Conservation (phyloP, 2,888 invertebrate genomes). For the Eristalis tenax region DNA sequence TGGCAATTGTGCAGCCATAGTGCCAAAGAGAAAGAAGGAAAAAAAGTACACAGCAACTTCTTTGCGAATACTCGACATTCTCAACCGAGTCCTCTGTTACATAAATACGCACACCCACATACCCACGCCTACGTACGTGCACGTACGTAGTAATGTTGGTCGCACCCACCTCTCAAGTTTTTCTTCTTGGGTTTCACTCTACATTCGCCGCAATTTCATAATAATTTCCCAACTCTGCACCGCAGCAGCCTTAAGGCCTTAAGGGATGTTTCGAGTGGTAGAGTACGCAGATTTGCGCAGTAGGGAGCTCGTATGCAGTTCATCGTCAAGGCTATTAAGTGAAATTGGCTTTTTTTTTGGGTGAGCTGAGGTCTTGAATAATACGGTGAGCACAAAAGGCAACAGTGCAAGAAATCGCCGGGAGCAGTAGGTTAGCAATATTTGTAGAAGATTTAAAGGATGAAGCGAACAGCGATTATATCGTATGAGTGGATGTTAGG, state of each 20-base stretch:
- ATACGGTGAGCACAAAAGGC: slow-evolving; percentile 6
- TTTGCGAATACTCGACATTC: slow-evolving; percentile 33
- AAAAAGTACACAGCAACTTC: slow-evolving; percentile 2
- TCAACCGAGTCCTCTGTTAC: slow-evolving; percentile 37
- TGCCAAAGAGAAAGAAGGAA: background rate
- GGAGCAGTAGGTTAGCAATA: background rate
- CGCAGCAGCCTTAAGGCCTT: slow-evolving; percentile 46
- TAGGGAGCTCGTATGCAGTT: slow-evolving; percentile 17
- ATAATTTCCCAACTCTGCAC: slow-evolving; percentile 30
- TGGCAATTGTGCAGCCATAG: slow-evolving; percentile 20
- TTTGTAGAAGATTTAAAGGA: background rate
- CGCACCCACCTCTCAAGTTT: slow-evolving; percentile 28
- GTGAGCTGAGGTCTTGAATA: background rate
- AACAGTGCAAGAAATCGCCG: slow-evolving; percentile 22
- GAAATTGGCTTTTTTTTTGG: slow-evolving; percentile 26
- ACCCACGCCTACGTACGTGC: background rate
- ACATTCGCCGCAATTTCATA: slow-evolving; percentile 44
- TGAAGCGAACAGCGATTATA: background rate
- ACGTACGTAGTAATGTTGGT: slow-evolving; percentile 27
- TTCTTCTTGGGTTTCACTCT: slow-evolving; percentile 1
- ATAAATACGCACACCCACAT: background rate
- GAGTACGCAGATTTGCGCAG: slow-evolving; percentile 36
- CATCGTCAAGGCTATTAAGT: slow-evolving; percentile 28
- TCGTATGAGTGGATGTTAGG: background rate
- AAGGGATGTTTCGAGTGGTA: slow-evolving; percentile 15